A percentile compares a stretch with the other conserved stretches of the same genome.
phyloP scores from a whole-genome alignment of 2,797 vertebrate species.

The Lutjanus argentimaculatus region DNA sequence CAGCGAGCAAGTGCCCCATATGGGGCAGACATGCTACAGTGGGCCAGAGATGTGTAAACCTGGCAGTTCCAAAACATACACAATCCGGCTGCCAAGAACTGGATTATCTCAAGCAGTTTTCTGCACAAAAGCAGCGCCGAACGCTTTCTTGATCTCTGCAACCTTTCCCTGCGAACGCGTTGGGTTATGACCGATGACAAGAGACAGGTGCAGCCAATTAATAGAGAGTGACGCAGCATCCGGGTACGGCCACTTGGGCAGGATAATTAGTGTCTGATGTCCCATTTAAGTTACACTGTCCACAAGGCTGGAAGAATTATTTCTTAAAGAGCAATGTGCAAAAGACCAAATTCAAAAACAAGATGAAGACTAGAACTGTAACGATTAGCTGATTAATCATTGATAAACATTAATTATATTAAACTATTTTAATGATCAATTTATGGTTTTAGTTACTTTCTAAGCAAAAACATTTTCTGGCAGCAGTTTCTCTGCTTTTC shows the following conservation, averaged over 20 bases:
- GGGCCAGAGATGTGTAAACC: constrained; percentile 79
- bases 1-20: constrained; percentile 69
- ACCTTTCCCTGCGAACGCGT: constrained; percentile 81
- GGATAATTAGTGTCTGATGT: constrained; percentile 68
- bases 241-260: constrained; percentile 60
- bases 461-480: neutral
- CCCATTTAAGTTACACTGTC: constrained; percentile 55
- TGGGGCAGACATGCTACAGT: constrained; percentile 76
- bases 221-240: constrained; percentile 75
- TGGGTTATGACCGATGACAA: constrained; percentile 88
- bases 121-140: constrained; percentile 65
- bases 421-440: neutral
- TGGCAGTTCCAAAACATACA: constrained; percentile 83
- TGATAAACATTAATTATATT: neutral
- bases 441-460: neutral
- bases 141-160: constrained; percentile 77
- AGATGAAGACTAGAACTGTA: neutral
- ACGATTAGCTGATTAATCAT: neutral
- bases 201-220: constrained; percentile 92
- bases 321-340: constrained; percentile 14
- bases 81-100: constrained; percentile 80
- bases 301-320: constrained; percentile 22
- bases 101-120: constrained; percentile 83
- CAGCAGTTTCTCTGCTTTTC: neutral
- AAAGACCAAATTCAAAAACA: constrained; percentile 1